Base-by-base conservation (phyloP, 2,797 vertebrate genomes). In the Tiaroga cobitis region DNA sequence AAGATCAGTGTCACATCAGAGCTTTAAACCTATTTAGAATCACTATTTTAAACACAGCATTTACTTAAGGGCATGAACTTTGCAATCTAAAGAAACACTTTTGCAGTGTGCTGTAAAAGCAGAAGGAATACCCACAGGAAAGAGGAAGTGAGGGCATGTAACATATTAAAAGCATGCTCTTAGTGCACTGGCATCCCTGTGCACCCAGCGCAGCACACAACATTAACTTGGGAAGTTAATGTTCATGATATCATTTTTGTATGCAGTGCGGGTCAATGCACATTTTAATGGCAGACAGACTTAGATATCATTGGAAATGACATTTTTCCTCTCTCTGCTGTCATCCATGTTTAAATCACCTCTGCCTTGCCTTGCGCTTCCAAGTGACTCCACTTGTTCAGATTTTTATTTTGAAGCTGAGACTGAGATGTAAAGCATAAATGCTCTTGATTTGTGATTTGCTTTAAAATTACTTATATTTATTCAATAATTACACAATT, bases 211-310 rank as follows among this genome's bases (percentile, higher is more conserved):
- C 70, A 85, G 84, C 83, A 88, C 86, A 87, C 82, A 63, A 87
- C 89, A 90, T 90, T 89, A 90, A 85, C 87, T 88, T 85, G 51
- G 88, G 51, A 88, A 85, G 87, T 41, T 80, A 88, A 90, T 87
- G 88, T 88, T 90, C 87, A 90, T 89, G 86, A 91, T 89, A 91
- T 90, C 88, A 89, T 88, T 89, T 89, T 76, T 88, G 88, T 89
- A 83, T 88, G 86, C 79, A 82, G 85, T 83, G 74, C 37, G 88
- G 88, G 88, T 91, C 90, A 89, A 79, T 90, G 89, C 88, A 88
- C 88, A 89, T 91, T 90, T 90, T 88, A 91, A 88, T 89, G 87
- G 87, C 65, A 88, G 87, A 70, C 84, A 86, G 82, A 78, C 86
- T 81, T 83, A 13, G 86, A 70, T 85, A 88, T 85, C 69, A 80